These are phyloP conservation scores for Petaurus breviceps DNA, from an alignment of 2,113 vertebrate species.

Conservation along the genomic window DNA sequence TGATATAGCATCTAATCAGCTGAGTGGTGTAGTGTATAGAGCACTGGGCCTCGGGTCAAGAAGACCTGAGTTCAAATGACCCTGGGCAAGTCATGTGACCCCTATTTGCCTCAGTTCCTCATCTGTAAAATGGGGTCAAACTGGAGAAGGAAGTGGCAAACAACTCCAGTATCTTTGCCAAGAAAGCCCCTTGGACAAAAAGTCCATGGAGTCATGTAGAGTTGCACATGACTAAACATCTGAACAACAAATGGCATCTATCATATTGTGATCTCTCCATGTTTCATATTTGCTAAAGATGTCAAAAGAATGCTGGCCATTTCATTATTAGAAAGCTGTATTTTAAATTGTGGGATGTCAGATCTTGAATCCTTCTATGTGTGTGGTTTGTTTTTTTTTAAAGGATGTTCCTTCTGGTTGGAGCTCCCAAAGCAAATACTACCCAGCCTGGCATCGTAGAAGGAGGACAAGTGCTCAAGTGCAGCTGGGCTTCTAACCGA, in stretches of 20 bases:
- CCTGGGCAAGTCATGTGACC: not conserved
- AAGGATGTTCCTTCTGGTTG: constrained; percentile 92
- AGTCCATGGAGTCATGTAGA: not conserved
- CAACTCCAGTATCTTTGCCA: not conserved
- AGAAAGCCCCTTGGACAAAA: not conserved
- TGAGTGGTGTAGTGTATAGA: not conserved
- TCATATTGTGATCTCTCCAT: not conserved
- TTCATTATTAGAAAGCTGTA: not conserved
- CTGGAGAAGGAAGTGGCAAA: not conserved
- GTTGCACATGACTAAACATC: not conserved
- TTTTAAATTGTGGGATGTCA: not conserved
- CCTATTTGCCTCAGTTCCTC: not conserved
- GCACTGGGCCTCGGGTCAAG: not conserved
- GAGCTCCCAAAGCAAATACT: constrained; percentile 95
- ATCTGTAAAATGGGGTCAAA: not conserved
- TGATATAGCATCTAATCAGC: not conserved
- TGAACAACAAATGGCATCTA: not conserved
- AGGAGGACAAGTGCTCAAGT: constrained; percentile 94
- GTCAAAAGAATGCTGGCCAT: not conserved
- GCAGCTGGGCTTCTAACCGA: constrained; percentile 86
- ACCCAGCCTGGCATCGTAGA: constrained; percentile 88
- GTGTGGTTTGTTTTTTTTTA: constrained; percentile 26
- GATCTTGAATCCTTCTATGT: not conserved
- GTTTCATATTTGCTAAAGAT: not conserved
- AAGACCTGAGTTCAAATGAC: not conserved